Percentiles rank a stretch among this genome's conserved stretches.
Evolutionary conservation across 1,140 invertebrate genomes (phyloP).

Genomic region (Cydia fagiglandana): DNA sequence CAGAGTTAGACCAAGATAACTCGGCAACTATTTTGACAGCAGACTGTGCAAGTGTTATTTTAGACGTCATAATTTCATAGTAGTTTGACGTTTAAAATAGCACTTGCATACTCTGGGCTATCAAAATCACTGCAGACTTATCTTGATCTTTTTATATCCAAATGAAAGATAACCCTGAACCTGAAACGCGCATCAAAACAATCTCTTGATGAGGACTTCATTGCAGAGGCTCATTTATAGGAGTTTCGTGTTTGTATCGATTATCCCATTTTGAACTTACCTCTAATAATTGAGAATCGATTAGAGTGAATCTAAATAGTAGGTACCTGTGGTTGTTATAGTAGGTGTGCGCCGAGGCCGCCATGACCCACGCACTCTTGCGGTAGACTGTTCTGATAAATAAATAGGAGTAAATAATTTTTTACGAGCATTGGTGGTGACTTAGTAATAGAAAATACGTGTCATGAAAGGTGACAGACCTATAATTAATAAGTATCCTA

Average conservation of each 20-base stretch:
- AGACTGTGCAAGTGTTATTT: too few relatives aligned
- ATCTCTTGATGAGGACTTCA: background rate
- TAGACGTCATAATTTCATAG: too few relatives aligned
- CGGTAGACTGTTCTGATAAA: slow-evolving; percentile 30
- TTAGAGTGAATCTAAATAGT: background rate
- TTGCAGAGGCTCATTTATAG: background rate
- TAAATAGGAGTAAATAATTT: slow-evolving; percentile 46
- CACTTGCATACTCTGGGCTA: too few relatives aligned
- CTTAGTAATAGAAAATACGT: slow-evolving; percentile 64
- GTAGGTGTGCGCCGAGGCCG: background rate
- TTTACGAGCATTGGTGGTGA: slow-evolving; percentile 64
- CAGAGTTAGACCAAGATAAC: too few relatives aligned
- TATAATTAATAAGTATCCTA: slow-evolving; percentile 71
- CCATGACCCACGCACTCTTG: background rate
- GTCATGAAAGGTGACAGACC: slow-evolving; percentile 62
- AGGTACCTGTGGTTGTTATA: background rate
- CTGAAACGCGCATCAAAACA: background rate
- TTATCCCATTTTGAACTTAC: background rate
- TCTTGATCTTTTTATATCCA: too few relatives aligned
- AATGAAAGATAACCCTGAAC: background rate
- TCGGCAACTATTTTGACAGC: too few relatives aligned
- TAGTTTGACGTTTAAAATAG: too few relatives aligned
- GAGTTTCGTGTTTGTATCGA: background rate
- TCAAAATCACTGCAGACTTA: too few relatives aligned
- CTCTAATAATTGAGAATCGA: background rate